phyloP scores from a whole-genome alignment of 2,797 vertebrate genomes.

The Margarornis squamiger region DNA sequence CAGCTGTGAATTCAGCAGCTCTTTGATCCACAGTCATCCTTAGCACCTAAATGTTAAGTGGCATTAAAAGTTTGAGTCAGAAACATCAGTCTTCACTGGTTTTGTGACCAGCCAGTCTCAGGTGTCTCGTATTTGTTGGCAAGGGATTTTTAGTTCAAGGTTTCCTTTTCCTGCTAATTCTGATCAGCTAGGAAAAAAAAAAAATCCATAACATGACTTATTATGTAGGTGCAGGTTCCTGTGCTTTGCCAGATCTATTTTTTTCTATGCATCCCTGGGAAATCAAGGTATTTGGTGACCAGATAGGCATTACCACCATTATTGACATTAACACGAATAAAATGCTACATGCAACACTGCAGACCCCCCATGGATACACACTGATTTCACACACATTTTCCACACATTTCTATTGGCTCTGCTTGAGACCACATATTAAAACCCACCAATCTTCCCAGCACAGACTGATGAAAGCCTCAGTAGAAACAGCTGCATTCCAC shows the following conservation, averaged over 20 bases:
- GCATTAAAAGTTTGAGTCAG: neutral
- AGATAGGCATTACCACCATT: constrained; percentile 34
- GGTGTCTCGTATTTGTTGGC: neutral
- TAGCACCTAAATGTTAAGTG: constrained; percentile 12
- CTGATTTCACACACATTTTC: constrained; percentile 80
- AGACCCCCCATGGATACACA: constrained; percentile 63
- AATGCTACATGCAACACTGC: neutral
- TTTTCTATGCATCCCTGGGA: neutral
- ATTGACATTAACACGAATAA: constrained; percentile 63
- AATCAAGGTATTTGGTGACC: constrained; percentile 1
- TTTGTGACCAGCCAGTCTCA: neutral
- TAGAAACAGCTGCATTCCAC: constrained; percentile 80
- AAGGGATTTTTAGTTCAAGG: neutral
- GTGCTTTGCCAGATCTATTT: neutral
- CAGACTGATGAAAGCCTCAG: constrained; percentile 80
- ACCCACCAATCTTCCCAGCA: constrained; percentile 81
- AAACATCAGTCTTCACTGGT: neutral
- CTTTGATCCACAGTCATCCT: constrained; percentile 5
- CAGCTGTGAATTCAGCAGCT: neutral
- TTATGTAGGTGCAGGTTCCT: neutral
- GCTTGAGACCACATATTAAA: constrained; percentile 83
- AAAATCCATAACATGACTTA: neutral
- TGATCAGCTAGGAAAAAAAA: neutral
- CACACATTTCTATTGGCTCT: constrained; percentile 77
- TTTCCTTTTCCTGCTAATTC: neutral